Evolutionary conservation across 2,113 vertebrate genomes (phyloP).

Genomic region (Eubucco bourcierii): DNA sequence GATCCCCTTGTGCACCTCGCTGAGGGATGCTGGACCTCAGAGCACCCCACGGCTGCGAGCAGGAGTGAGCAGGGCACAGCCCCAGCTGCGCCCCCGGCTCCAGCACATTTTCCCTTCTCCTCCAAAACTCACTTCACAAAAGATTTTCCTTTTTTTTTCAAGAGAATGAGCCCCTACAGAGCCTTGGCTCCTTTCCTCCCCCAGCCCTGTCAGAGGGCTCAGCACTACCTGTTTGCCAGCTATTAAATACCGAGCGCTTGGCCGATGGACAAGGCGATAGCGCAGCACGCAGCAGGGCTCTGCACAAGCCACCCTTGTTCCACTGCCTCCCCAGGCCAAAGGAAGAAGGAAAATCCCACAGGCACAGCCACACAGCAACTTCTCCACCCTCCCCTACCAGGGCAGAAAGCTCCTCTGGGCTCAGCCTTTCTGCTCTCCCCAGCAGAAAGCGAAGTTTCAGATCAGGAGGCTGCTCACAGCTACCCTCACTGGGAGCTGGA

Average conservation of each 20-base stretch:
- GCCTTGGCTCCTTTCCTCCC: slow-evolving; percentile 27
- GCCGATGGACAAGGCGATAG: slow-evolving; percentile 56
- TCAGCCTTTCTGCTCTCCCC: neutral
- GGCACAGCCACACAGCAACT: neutral
- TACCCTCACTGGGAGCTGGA: neutral
- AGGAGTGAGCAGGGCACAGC: neutral
- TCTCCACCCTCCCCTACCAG: too few species aligned
- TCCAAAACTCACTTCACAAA: neutral
- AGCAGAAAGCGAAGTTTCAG: neutral
- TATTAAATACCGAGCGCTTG: slow-evolving; percentile 11
- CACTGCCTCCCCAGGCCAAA: slow-evolving; percentile 2
- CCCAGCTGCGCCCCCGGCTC: neutral
- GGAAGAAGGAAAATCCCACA: neutral
- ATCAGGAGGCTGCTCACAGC: slow-evolving; percentile 8
- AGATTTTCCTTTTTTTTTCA: neutral
- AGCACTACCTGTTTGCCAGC: slow-evolving; percentile 51
- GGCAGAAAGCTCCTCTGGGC: neutral
- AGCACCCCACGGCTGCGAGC: fast-evolving
- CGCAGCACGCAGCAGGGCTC: neutral
- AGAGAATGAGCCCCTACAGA: neutral
- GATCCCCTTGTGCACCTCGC: neutral
- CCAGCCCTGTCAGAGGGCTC: slow-evolving; percentile 10
- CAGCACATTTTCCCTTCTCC: neutral
- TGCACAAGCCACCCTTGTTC: slow-evolving; percentile 40
- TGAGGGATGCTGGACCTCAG: neutral